These are phyloP conservation scores for Ictalurus furcatus DNA, from an alignment of 2,113 vertebrate genomes.

Conservation along the genomic window DNA sequence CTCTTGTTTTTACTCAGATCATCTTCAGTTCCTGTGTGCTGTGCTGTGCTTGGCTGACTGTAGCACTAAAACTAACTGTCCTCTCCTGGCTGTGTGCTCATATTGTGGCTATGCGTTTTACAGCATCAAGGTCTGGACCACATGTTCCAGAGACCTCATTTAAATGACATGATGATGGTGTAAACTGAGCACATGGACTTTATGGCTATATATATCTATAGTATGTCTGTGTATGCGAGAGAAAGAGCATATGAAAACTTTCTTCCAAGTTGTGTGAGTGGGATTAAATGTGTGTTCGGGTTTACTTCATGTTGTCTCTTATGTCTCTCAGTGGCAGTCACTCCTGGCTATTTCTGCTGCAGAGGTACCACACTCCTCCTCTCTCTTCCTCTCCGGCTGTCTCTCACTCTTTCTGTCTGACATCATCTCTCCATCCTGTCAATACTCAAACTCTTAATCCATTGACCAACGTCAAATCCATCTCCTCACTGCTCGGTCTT, in stretches of 20 bases:
- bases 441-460: slow-evolving; percentile 35
- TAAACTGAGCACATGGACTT: slow-evolving; percentile 4
- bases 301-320: slow-evolving; percentile 76
- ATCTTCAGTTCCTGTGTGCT: slow-evolving; percentile 50
- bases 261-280: slow-evolving; percentile 32
- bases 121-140: slow-evolving; percentile 30
- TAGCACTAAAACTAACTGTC: slow-evolving; percentile 64
- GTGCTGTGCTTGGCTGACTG: slow-evolving; percentile 69
- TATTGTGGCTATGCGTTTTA: slow-evolving; percentile 33
- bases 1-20: slow-evolving; percentile 34
- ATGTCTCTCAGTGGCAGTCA: slow-evolving; percentile 81
- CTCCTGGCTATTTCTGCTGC: slow-evolving; percentile 82
- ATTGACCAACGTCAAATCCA: slow-evolving; percentile 43
- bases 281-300: slow-evolving; percentile 48
- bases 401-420: slow-evolving; percentile 50
- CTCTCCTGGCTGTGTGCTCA: slow-evolving; percentile 43
- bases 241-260: background rate
- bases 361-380: slow-evolving; percentile 75
- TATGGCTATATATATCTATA: slow-evolving; percentile 31
- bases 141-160: background rate
- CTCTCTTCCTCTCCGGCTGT: slow-evolving; percentile 39
- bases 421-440: slow-evolving; percentile 27
- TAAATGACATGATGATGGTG: slow-evolving; percentile 35
- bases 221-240: slow-evolving; percentile 4
- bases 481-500: slow-evolving; percentile 57